These are phyloP conservation scores for Mungos mungo DNA, from an alignment of 2,113 vertebrate genomes.

Conservation along the genomic window DNA sequence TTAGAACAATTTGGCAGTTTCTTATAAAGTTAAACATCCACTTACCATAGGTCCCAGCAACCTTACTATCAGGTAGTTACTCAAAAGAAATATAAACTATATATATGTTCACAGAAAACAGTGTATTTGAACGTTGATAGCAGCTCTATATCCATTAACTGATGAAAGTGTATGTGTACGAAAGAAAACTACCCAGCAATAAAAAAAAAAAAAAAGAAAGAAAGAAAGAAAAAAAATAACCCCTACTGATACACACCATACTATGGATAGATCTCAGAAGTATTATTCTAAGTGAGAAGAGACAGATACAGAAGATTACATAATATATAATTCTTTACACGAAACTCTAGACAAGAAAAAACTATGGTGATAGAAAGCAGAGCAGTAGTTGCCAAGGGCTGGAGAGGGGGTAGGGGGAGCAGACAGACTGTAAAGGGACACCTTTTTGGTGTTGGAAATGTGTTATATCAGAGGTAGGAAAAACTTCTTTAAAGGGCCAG, in stretches of 20 bases:
- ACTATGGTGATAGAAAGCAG: background rate
- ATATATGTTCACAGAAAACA: background rate
- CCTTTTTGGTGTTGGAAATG: background rate
- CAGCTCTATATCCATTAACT: background rate
- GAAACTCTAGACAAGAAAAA: background rate
- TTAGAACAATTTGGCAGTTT: background rate
- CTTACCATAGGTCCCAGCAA: background rate
- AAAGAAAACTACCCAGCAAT: background rate
- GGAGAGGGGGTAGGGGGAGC: rapidly evolving
- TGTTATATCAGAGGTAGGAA: background rate
- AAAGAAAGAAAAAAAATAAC: too few species aligned
- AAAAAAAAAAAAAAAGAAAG: background rate
- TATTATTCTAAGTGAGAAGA: background rate
- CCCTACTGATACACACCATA: background rate
- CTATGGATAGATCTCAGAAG: background rate
- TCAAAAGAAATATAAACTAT: background rate
- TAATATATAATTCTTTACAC: background rate
- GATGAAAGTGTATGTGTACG: background rate
- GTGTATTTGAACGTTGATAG: background rate
- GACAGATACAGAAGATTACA: background rate
- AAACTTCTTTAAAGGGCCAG: background rate
- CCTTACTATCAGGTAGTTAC: background rate
- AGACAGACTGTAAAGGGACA: background rate
- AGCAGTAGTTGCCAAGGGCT: background rate
- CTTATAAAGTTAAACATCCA: background rate